Evolutionary conservation across 2,797 vertebrate species (phyloP).

Genomic region (Amblyraja radiata): DNA sequence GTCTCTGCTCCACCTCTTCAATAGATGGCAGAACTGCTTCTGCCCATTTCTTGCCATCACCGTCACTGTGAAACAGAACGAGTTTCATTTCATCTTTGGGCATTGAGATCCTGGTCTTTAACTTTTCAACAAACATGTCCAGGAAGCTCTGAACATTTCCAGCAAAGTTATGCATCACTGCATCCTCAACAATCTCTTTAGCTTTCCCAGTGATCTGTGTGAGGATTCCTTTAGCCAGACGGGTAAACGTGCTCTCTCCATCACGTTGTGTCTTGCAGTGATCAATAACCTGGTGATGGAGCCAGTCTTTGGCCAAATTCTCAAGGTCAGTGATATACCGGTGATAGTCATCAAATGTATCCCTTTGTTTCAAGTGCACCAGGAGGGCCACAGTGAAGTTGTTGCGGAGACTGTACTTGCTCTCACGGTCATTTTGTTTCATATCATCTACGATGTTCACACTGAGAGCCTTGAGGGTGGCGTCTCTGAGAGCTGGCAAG

Average conservation of each 20-base stretch:
- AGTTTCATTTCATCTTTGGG: not conserved
- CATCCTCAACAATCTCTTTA: not conserved
- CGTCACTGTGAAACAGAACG: not conserved
- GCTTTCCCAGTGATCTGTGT: not conserved
- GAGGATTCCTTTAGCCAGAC: slow-evolving; percentile 9
- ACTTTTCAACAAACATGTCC: slow-evolving; percentile 13
- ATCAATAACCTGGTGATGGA: not conserved
- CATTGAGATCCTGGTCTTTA: not conserved
- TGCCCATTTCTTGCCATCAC: not conserved
- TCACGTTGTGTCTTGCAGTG: not conserved
- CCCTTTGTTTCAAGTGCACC: not conserved
- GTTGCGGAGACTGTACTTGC: not conserved
- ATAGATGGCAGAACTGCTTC: not conserved
- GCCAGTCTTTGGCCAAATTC: slow-evolving; percentile 5
- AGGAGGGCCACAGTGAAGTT: slow-evolving; percentile 21
- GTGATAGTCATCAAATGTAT: not conserved
- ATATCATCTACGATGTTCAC: not conserved
- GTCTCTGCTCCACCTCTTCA: not conserved
- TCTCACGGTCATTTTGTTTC: not conserved
- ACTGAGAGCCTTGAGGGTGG: not conserved
- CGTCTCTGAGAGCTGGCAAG: not conserved
- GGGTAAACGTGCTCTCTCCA: not conserved
- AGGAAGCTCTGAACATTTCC: not conserved
- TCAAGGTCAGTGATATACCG: not conserved
- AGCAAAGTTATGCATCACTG: not conserved